A percentile compares a stretch with the other conserved stretches of the same genome.
These are phyloP conservation scores for Drosophila meridiana DNA, from an alignment of 2,888 invertebrate genomes.

Conservation along the genomic window DNA sequence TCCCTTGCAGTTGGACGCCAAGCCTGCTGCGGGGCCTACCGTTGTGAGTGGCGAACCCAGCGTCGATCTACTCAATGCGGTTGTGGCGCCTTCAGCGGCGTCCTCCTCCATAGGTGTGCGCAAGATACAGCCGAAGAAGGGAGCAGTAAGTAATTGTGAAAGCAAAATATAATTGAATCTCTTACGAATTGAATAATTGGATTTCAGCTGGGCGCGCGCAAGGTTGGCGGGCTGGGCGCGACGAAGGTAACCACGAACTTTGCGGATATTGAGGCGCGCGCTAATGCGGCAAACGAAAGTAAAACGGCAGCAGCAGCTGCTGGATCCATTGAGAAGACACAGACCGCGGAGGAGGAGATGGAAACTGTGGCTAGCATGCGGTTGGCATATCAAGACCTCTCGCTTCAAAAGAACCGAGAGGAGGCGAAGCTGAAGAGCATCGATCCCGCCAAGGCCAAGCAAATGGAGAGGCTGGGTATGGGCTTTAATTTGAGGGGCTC, in stretches of 20 bases:
- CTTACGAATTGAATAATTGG: no score
- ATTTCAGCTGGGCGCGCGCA: slow-evolving; percentile 92
- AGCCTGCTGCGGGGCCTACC: slow-evolving; percentile 34
- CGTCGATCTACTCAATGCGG: slow-evolving; percentile 83
- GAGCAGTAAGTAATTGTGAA: slow-evolving; percentile 87
- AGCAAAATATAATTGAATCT: background rate
- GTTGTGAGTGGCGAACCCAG: slow-evolving; percentile 76
- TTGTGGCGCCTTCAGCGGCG: slow-evolving; percentile 83
- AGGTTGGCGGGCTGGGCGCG: slow-evolving; percentile 93
- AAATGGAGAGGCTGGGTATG: slow-evolving; percentile 97
- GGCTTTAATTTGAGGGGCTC: slow-evolving; percentile 87
- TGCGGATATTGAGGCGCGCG: slow-evolving; percentile 96
- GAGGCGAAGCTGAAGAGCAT: slow-evolving; percentile 90
- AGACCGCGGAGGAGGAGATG: slow-evolving; percentile 88
- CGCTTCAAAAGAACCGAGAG: slow-evolving; percentile 89
- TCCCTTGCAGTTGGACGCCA: slow-evolving; percentile 67
- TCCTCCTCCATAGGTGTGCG: slow-evolving; percentile 90
- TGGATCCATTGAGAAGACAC: slow-evolving; percentile 77
- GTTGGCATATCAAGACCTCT: slow-evolving; percentile 92
- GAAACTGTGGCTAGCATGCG: slow-evolving; percentile 89
- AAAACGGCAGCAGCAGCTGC: slow-evolving; percentile 83
- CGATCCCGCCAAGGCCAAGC: slow-evolving; percentile 94
- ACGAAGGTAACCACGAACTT: slow-evolving; percentile 98
- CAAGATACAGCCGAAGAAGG: slow-evolving; percentile 89
- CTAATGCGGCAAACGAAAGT: slow-evolving; percentile 93